phyloP scores from a whole-genome alignment of 2,797 vertebrate species.

The Eptatretus atami region DNA sequence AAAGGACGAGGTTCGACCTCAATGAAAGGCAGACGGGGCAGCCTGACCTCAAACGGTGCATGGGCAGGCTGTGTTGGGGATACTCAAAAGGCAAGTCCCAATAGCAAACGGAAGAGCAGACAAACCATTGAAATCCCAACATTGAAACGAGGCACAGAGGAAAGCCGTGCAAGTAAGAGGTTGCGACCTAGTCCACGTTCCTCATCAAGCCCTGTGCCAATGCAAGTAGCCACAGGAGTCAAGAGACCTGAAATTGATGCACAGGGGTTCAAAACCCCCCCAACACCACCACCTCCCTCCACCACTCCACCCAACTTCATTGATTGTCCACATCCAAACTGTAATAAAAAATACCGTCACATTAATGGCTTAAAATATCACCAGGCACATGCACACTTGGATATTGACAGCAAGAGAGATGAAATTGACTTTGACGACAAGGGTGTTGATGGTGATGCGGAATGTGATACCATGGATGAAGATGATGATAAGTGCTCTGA shows the following conservation, averaged over 20 bases:
- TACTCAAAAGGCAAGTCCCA: slow-evolving; percentile 46
- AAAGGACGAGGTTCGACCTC: slow-evolving; percentile 17
- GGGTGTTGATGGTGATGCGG: neutral
- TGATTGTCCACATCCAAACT: slow-evolving; percentile 90
- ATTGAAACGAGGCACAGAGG: neutral
- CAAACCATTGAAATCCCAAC: slow-evolving; percentile 32
- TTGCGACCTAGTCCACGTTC: neutral
- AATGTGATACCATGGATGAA: neutral
- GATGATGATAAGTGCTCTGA: slow-evolving; percentile 35
- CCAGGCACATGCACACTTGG: slow-evolving; percentile 83
- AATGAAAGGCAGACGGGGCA: slow-evolving; percentile 46
- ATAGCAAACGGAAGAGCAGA: slow-evolving; percentile 55
- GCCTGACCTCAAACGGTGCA: slow-evolving; percentile 55
- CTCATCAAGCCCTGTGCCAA: neutral
- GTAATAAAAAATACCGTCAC: slow-evolving; percentile 99
- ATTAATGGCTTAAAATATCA: slow-evolving; percentile 89
- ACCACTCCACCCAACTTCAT: slow-evolving; percentile 39
- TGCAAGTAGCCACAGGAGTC: neutral
- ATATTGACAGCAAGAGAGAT: slow-evolving; percentile 51
- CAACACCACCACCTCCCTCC: neutral
- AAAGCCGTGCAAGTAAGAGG: neutral
- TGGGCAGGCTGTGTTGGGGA: slow-evolving; percentile 55
- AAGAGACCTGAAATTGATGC: neutral
- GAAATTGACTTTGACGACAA: slow-evolving; percentile 26
- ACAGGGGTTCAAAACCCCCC: neutral